Conservation (phyloP, 2,113 vertebrate species). For the Micromys minutus region DNA sequence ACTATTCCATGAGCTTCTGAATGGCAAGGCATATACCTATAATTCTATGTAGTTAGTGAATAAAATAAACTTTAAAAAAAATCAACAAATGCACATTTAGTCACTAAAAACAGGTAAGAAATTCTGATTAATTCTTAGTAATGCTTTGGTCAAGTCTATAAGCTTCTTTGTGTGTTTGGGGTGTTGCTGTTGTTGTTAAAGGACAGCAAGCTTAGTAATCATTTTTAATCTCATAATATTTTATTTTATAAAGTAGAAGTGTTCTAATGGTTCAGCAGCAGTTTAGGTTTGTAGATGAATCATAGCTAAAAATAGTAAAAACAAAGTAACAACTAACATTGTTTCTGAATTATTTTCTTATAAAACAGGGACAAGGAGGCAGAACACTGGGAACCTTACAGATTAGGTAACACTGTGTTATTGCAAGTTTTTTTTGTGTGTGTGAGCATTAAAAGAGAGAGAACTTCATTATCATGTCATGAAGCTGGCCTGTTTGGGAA, state of each 20-base stretch:
- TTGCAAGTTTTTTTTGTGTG: not conserved
- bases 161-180: not conserved
- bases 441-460: not conserved
- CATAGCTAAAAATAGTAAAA: not conserved
- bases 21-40: not conserved
- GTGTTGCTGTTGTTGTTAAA: not conserved
- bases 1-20: not conserved
- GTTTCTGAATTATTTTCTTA: not conserved
- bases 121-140: not conserved
- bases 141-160: not conserved
- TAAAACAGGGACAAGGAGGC: not conserved
- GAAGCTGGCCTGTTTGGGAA: not conserved
- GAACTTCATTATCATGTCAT: not conserved
- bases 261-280: not conserved
- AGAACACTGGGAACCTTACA: not conserved
- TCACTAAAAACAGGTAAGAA: not conserved
- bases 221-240: not conserved
- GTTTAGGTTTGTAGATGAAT: not conserved
- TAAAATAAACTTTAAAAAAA: not conserved
- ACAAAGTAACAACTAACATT: not conserved
- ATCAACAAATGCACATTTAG: not conserved
- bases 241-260: not conserved
- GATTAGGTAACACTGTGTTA: not conserved
- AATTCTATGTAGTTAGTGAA: not conserved
- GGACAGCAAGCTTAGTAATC: not conserved